Percentiles rank a stretch among this genome's conserved stretches.
Conservation (phyloP, 2,113 vertebrate genomes). For the Paralichthys olivaceus region DNA sequence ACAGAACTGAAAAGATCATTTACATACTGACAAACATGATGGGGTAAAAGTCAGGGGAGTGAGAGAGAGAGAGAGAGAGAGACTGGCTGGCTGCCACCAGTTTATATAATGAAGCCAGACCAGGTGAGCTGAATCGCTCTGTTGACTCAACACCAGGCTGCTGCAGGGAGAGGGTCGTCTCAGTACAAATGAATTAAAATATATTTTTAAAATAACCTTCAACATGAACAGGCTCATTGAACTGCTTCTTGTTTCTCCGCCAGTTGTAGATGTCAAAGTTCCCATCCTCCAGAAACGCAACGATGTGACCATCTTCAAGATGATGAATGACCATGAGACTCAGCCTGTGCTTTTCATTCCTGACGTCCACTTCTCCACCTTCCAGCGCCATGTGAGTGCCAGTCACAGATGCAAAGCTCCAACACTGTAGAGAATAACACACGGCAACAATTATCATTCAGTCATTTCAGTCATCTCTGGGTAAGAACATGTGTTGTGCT, state of each 20-base stretch:
- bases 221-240: not conserved
- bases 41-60: not conserved
- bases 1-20: not conserved
- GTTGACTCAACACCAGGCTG: too few species aligned
- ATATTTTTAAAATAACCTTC: not conserved
- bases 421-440: not conserved
- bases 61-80: not conserved
- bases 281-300: slow-evolving; percentile 92
- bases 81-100: not conserved
- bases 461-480: not conserved
- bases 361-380: slow-evolving; percentile 92
- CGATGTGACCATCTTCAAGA: slow-evolving; percentile 94
- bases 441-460: not conserved
- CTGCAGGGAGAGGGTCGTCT: not conserved
- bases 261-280: slow-evolving; percentile 91
- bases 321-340: slow-evolving; percentile 90
- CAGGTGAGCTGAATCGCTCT: not conserved
- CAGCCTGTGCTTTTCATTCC: slow-evolving; percentile 99
- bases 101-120: not conserved
- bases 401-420: not conserved
- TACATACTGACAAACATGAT: not conserved
- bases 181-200: not conserved
- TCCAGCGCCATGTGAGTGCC: slow-evolving; percentile 94
- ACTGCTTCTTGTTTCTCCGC: not conserved
- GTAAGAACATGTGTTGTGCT: not conserved